phyloP scores from a whole-genome alignment of 2,797 vertebrate genomes.

The Gobio occitaniae region DNA sequence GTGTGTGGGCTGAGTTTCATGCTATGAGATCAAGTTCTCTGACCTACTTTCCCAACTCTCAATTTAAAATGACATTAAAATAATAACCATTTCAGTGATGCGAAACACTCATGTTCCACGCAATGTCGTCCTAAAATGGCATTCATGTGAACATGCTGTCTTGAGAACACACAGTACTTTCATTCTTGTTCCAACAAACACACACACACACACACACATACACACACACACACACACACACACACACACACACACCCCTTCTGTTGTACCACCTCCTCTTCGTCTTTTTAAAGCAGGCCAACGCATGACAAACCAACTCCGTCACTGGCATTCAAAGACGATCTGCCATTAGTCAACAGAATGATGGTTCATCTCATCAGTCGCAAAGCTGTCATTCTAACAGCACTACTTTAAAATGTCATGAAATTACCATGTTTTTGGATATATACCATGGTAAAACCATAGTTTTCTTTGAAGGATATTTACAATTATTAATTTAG shows the following conservation, averaged over 20 bases:
- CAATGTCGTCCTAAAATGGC: not conserved
- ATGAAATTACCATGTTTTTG: not conserved
- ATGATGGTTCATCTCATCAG: slow-evolving; percentile 6
- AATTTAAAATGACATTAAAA: slow-evolving; percentile 20
- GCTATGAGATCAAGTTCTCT: slow-evolving; percentile 13
- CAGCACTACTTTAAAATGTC: not conserved
- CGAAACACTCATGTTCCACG: not conserved
- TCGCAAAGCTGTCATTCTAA: slow-evolving; percentile 11
- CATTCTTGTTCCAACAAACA: slow-evolving; percentile 25
- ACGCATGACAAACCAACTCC: not conserved
- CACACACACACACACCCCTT: slow-evolving; percentile 39
- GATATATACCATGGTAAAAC: not conserved
- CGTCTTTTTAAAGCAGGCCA: slow-evolving; percentile 27
- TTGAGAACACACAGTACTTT: slow-evolving; percentile 36
- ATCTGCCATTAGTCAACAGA: slow-evolving; percentile 24
- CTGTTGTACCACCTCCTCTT: slow-evolving; percentile 33
- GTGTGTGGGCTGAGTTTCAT: slow-evolving; percentile 1
- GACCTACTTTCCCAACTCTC: slow-evolving; percentile 8
- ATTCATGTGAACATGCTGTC: slow-evolving; percentile 17
- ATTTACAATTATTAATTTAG: not conserved
- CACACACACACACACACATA: slow-evolving; percentile 34
- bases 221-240: slow-evolving; percentile 35
- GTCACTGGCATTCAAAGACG: slow-evolving; percentile 28
- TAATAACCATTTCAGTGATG: slow-evolving; percentile 18
- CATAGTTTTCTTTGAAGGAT: not conserved